Conservation (phyloP, 2,113 vertebrate species). For the Lathamus discolor region DNA sequence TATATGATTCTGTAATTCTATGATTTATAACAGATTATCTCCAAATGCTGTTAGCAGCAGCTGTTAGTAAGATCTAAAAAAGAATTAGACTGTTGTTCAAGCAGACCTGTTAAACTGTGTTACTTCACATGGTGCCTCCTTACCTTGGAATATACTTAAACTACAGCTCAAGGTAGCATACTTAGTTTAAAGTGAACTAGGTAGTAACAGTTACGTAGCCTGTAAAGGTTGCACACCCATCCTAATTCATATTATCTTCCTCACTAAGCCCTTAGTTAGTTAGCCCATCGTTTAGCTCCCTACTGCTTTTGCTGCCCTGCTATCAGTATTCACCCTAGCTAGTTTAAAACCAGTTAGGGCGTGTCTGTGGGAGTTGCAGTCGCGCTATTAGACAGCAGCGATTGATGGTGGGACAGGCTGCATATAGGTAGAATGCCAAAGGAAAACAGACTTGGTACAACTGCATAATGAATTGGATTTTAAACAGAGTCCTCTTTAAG, state of each 20-base stretch:
- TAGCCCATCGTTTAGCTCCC: not conserved
- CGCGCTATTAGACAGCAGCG: not conserved
- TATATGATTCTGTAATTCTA: not conserved
- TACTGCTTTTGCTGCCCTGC: not conserved
- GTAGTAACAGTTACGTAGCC: not conserved
- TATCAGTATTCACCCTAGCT: not conserved
- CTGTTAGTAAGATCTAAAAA: not conserved
- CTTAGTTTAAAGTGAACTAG: not conserved
- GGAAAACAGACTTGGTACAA: not conserved
- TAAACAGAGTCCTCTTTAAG: not conserved
- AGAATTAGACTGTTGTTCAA: not conserved
- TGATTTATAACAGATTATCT: not conserved
- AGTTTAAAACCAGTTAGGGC: not conserved
- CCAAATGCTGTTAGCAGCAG: not conserved
- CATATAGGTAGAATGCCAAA: not conserved
- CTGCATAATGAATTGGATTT: not conserved
- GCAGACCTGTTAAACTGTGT: not conserved
- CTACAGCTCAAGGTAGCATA: not conserved
- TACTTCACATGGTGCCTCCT: not conserved
- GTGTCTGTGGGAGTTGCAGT: not conserved
- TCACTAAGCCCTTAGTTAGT: not conserved
- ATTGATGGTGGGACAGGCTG: not conserved
- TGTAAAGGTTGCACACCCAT: not conserved
- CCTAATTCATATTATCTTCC: not conserved
- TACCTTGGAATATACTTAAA: not conserved